Percentiles rank a stretch among this genome's conserved stretches.
phyloP scores from a whole-genome alignment of 37 sponge, comb jelly and placozoan genomes.

The Hormiphora californensis region DNA sequence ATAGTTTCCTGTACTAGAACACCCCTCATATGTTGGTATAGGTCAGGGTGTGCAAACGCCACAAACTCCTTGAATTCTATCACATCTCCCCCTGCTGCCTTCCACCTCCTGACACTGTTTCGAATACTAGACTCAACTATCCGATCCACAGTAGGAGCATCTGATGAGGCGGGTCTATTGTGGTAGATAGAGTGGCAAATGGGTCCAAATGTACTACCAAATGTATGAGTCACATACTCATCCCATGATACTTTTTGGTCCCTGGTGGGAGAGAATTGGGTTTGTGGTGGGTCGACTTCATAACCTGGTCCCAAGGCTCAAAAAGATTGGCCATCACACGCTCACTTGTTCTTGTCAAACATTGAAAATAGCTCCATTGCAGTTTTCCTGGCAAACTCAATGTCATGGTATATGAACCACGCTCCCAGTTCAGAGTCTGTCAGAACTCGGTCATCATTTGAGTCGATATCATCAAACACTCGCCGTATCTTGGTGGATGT shows the following conservation, averaged over 20 bases:
- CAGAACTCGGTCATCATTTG: background rate
- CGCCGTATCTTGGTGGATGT: no score
- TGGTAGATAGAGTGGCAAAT: no score
- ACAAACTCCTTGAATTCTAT: background rate
- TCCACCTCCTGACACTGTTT: constrained; percentile 4
- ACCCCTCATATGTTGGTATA: constrained; percentile 18
- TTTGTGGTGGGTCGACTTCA: no score
- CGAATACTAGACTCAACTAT: background rate
- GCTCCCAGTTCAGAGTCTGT: background rate
- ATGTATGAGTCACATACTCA: no score
- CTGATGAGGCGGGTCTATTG: no score
- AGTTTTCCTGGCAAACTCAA: background rate
- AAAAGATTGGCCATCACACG: no score
- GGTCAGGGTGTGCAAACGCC: constrained; percentile 30
- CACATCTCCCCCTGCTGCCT: background rate
- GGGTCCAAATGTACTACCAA: no score
- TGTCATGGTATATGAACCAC: constrained; percentile 47
- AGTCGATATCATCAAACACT: background rate
- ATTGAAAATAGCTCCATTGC: constrained; percentile 28
- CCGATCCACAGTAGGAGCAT: background rate
- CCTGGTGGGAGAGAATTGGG: background rate
- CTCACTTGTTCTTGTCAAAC: constrained; percentile 37
- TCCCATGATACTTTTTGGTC: background rate
- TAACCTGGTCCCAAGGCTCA: no score
- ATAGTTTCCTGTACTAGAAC: background rate